Evolutionary conservation across 2,113 vertebrate genomes (phyloP), one percentile per base, ranked within the genome.

Genomic region (Puma concolor): DNA sequence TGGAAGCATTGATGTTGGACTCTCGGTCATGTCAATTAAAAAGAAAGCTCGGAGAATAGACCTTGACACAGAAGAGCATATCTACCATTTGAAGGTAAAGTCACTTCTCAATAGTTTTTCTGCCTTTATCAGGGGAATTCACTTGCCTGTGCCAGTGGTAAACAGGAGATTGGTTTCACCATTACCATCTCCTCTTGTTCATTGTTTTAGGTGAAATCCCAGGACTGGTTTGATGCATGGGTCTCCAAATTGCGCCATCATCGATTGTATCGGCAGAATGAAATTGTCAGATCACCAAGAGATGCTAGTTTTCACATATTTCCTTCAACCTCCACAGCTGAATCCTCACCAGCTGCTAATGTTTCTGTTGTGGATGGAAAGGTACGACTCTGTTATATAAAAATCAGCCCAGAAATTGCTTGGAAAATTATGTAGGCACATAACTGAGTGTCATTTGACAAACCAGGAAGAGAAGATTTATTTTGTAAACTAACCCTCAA

Each of bases 1-100:
- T 13, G 99, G 99, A 81, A 99, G 99, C 99, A 99, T 99, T 11
- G 99, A 99, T 88, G 99, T 99, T 3, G 99, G 99, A 74, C 99
- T 99, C 84, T 99, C 99, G 0, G 99, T 99, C 95, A 99, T 99
- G 99, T 99, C 99, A 50, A 99, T 99, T 87, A 99, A 99, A 98
- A 99, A 99, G 99, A 99, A 99, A 98, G 99, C 99, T 96, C 99
- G 99, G 36, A 99, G 99, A 85, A 99, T 99, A 98, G 99, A 99
- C 98, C 99, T 99, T 94, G 99, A 99, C 98, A 99, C 99, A 0
- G 99, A 99, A 98, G 99, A 99, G 96, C 99, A 99, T 77, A 99
- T 99, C 97, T 99, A 99, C 98, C 99, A 99, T 98, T 98, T 99
- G 96, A 99, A 99, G 99, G 99, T 99, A 80, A 98, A 98, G 86